phyloP scores from a whole-genome alignment of 2,113 vertebrate species.

The Naja naja region DNA sequence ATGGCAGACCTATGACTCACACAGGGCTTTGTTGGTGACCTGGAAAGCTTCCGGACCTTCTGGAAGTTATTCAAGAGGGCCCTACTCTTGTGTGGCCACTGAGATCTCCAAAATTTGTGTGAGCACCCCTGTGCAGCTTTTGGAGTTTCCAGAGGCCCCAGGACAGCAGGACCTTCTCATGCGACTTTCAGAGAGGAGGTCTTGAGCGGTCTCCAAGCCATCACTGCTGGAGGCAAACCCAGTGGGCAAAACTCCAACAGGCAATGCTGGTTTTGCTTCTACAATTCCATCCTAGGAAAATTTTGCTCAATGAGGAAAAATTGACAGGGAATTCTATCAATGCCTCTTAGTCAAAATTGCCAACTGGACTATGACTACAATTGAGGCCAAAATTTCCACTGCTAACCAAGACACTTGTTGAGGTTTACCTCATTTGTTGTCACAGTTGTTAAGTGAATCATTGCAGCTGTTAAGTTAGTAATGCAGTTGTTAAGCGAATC shows the following conservation, averaged over 20 bases:
- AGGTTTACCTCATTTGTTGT: not conserved
- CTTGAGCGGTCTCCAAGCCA: not conserved
- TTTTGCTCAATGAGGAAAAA: not conserved
- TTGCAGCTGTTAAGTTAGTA: not conserved
- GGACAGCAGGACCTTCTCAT: not conserved
- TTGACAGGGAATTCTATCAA: not conserved
- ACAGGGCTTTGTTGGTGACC: not conserved
- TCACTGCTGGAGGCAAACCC: not conserved
- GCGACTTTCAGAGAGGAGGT: not conserved
- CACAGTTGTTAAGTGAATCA: not conserved
- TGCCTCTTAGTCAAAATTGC: not conserved
- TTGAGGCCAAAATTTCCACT: not conserved
- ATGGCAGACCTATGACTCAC: not conserved
- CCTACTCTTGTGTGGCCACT: not conserved
- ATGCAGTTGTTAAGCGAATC: not conserved
- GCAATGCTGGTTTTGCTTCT: not conserved
- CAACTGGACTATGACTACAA: not conserved
- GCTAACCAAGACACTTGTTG: not conserved
- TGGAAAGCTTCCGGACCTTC: not conserved
- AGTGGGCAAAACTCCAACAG: too few relatives aligned
- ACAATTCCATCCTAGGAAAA: not conserved
- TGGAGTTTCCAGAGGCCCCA: not conserved
- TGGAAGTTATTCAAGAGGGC: not conserved
- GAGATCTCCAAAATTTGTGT: not conserved
- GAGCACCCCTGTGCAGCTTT: not conserved